phyloP scores from a whole-genome alignment of 2,797 vertebrate species.

The Chelon auratus region DNA sequence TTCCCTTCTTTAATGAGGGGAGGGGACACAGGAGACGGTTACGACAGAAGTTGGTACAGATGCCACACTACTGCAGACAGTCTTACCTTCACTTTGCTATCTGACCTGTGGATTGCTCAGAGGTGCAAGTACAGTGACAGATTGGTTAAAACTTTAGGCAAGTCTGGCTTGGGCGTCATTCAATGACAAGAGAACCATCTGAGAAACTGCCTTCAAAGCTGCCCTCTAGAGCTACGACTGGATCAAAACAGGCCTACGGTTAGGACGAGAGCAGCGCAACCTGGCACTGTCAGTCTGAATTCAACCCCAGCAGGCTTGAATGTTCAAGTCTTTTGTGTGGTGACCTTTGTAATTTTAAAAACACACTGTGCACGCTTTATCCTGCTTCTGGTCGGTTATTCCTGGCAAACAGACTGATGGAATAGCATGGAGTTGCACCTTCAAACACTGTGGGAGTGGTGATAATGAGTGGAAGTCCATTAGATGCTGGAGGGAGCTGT shows the following conservation, averaged over 20 bases:
- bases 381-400: conserved; percentile 60
- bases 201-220: conserved; percentile 51
- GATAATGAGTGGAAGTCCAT: conserved; percentile 77
- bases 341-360: conserved; percentile 56
- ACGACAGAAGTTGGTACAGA: conserved; percentile 74
- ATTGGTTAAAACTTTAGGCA: conserved; percentile 69
- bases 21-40: conserved; percentile 69
- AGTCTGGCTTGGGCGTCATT: conserved; percentile 46
- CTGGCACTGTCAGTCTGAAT: conserved; percentile 58
- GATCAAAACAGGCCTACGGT: conserved; percentile 45
- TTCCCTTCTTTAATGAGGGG: conserved; percentile 60
- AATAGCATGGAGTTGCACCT: conserved; percentile 71
- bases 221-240: conserved; percentile 35
- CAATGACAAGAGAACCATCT: conserved; percentile 41
- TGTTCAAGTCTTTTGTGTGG: conserved; percentile 63
- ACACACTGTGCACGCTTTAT: conserved; percentile 30
- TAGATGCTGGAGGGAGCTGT: conserved; percentile 75
- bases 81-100: conserved; percentile 86
- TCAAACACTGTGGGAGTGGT: conserved; percentile 74
- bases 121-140: conserved; percentile 79
- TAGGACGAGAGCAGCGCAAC: conserved; percentile 49
- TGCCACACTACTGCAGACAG: conserved; percentile 75
- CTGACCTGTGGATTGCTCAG: conserved; percentile 81
- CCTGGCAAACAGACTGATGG: conserved; percentile 68
- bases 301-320: conserved; percentile 72